These are phyloP conservation scores for Sipunculus nudus DNA, from an alignment of 2,888 invertebrate genomes.

Conservation along the genomic window DNA sequence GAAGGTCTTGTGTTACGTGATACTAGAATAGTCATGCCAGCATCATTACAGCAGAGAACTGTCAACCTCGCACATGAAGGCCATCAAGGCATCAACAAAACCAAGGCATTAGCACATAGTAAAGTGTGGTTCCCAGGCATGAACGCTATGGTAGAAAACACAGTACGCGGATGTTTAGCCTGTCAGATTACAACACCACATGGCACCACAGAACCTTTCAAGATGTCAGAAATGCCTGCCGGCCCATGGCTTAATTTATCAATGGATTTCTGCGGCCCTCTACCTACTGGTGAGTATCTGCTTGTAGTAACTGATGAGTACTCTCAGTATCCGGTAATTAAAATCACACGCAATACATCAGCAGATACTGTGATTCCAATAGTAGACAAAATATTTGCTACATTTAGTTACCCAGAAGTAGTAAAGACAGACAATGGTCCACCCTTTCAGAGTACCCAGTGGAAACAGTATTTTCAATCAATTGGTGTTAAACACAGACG, in stretches of 20 bases:
- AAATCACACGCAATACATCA: conserved; percentile 18
- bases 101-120: conserved; percentile 34
- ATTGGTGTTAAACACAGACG: conserved; percentile 33
- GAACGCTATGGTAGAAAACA: conserved; percentile 15
- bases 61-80: conserved; percentile 39
- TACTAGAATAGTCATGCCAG: conserved; percentile 18
- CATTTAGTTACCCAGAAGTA: conserved; percentile 29
- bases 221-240: not conserved
- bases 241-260: conserved; percentile 17
- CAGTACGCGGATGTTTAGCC: conserved; percentile 16
- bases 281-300: conserved; percentile 5
- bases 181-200: conserved; percentile 20
- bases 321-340: conserved; percentile 31
- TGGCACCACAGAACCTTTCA: not conserved
- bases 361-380: conserved; percentile 22
- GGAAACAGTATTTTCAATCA: conserved; percentile 26
- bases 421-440: conserved; percentile 39
- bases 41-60: conserved; percentile 19
- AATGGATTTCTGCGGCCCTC: conserved; percentile 21
- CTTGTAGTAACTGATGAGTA: not conserved
- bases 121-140: conserved; percentile 39
- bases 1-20: not conserved
- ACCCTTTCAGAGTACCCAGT: conserved; percentile 29
- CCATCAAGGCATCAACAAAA: conserved; percentile 38
- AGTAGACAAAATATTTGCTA: conserved; percentile 29